Evolutionary conservation across 2,113 vertebrate species (phyloP), one percentile per base, ranked within the genome.

Genomic region (Ovis canadensis): DNA sequence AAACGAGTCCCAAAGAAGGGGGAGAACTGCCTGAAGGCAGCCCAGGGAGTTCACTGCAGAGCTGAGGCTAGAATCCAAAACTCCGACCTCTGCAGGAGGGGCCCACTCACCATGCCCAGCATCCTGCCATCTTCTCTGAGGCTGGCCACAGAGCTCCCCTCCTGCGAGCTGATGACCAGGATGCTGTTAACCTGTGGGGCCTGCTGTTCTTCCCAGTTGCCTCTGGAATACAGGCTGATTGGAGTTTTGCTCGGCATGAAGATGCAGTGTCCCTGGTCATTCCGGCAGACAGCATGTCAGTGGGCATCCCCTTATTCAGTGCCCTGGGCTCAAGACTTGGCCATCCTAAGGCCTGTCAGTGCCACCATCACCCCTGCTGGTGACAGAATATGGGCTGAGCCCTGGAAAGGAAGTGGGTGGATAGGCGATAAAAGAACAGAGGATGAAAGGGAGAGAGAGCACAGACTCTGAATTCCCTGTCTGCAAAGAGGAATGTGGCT

Each of bases 271-370:
- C 81, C 23, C 81, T 2, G 31, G 59, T 5, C 27, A 15, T 13
- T 21, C 57, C 27, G 4, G 19, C 48, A 43, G 87, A 80, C 10
- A 33, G 23, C 14, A n/a, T 0, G 5, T 9, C 6, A 1, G 25
- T 7, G 33, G 33, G n/a, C 23, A 16, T n/a, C 43, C 1, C 23
- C 4, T 23, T 27, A 9, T 4, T 5, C 33, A 48, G 15, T 0
- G 13, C 36, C 23, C 23, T 67, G 19, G 45, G 36, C 10, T 36
- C 21, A 64, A 40, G 80, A 83, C 8, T 10, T 27, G 6, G 25
- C 21, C 14, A 29, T 36, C 54, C 48, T 31, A 27, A 14, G 43
- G 33, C 11, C 33, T 52, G 33, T 52, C 0, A 8, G 31, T n/a
- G 5, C 16, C 5, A 36, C 11, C 45, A 50, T 43, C 36, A 33